These are phyloP conservation scores for Leptodactylus fallax DNA, from an alignment of 2,797 vertebrate species.

Conservation along the genomic window DNA sequence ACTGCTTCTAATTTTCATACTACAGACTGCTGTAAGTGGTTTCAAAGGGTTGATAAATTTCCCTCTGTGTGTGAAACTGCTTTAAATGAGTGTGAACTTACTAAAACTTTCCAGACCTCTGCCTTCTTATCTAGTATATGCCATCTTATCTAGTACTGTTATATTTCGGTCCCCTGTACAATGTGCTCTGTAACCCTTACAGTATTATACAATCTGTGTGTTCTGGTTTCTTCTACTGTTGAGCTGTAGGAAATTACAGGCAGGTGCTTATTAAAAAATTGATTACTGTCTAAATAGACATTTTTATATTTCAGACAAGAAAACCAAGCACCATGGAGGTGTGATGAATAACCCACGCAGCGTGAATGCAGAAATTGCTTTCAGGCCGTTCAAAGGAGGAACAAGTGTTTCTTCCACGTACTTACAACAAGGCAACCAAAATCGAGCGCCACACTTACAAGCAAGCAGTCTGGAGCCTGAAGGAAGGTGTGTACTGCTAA, in stretches of 20 bases:
- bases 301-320: conserved; percentile 78
- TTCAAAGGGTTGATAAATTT: too few relatives aligned
- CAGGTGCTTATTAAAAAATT: conserved; percentile 23
- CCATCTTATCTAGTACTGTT: background rate
- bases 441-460: conserved; percentile 66
- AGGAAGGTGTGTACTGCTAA: conserved; percentile 71
- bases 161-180: background rate
- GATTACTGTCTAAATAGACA: conserved; percentile 21
- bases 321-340: conserved; percentile 70
- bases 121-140: background rate
- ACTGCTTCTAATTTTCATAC: background rate
- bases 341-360: conserved; percentile 68
- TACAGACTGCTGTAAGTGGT: too few relatives aligned
- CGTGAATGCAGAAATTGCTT: conserved; percentile 73
- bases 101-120: background rate
- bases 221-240: conserved; percentile 6
- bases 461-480: conserved; percentile 70
- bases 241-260: conserved; percentile 1
- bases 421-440: conserved; percentile 68
- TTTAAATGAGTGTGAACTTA: background rate
- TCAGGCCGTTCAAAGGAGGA: conserved; percentile 73
- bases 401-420: conserved; percentile 69
- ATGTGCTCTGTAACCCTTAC: background rate
- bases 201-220: background rate
- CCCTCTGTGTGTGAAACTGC: background rate